These are phyloP conservation scores for Subacronicta megacephala DNA, from an alignment of 2,888 invertebrate species.

Conservation along the genomic window DNA sequence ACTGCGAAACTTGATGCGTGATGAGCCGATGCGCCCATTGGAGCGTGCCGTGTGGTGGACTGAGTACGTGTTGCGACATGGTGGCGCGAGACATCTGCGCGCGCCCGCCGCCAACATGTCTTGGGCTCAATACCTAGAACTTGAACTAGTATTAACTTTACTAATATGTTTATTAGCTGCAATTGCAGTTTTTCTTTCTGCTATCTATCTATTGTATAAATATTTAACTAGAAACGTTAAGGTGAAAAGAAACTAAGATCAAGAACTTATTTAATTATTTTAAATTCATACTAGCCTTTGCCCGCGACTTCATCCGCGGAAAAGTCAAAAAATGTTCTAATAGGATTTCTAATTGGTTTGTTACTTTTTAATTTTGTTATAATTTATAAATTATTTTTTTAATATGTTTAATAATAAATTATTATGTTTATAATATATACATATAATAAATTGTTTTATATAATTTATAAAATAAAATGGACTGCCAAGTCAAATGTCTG, in stretches of 20 bases:
- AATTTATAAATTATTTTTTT: too few relatives aligned
- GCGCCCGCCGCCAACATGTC: constrained; percentile 68
- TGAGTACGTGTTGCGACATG: constrained; percentile 80
- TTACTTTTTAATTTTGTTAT: too few relatives aligned
- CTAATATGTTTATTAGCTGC: constrained; percentile 9
- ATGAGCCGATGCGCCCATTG: constrained; percentile 56
- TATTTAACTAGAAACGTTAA: constrained; percentile 4
- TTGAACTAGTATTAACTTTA: constrained; percentile 55
- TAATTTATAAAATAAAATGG: too few relatives aligned
- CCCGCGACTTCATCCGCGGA: too few relatives aligned
- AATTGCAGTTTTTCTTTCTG: neutral
- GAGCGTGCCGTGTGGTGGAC: constrained; percentile 83
- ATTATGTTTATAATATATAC: too few relatives aligned
- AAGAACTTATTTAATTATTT: neutral
- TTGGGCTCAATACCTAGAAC: constrained; percentile 59
- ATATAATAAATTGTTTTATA: too few relatives aligned
- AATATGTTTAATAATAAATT: too few relatives aligned
- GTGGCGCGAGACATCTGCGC: constrained; percentile 75
- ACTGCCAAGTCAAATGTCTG: too few relatives aligned
- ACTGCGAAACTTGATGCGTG: constrained; percentile 35
- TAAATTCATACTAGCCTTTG: too few relatives aligned
- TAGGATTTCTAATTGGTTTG: too few relatives aligned
- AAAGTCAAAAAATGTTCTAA: too few relatives aligned
- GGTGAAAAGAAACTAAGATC: constrained; percentile 15
- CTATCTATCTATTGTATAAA: constrained; percentile 25